These are phyloP conservation scores for Ophiothrix spiculata DNA, from an alignment of 35 echinoderm and acorn worm genomes.

Conservation along the genomic window DNA sequence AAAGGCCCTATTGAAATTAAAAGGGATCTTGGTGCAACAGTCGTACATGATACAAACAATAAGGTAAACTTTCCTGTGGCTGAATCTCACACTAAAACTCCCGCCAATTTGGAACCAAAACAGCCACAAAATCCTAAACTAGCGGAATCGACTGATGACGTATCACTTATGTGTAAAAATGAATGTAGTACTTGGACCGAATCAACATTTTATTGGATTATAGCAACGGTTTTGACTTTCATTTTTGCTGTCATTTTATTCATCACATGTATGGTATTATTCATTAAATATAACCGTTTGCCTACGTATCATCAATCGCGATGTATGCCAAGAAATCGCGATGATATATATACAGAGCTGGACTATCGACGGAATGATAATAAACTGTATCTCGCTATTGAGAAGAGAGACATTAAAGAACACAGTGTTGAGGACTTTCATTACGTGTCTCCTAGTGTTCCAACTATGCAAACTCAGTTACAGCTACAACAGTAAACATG, in stretches of 20 bases:
- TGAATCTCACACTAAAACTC: neutral
- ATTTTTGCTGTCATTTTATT: neutral
- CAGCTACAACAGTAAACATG: no score
- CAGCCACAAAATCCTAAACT: neutral
- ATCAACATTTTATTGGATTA: conserved; percentile 5
- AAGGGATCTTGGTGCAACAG: neutral
- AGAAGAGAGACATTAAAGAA: neutral
- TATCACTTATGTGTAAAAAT: neutral
- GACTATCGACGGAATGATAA: neutral
- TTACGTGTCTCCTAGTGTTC: neutral
- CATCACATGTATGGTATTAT: neutral
- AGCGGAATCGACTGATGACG: neutral
- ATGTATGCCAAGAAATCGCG: neutral
- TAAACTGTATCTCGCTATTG: conserved; percentile 1
- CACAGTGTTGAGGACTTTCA: neutral
- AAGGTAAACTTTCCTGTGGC: neutral
- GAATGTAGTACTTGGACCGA: neutral
- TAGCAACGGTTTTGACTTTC: neutral
- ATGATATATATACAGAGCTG: neutral
- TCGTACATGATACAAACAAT: neutral
- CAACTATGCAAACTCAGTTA: neutral
- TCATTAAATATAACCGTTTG: neutral
- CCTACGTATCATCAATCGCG: neutral
- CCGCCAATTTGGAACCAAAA: neutral
- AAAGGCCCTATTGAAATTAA: neutral